phyloP scores from a whole-genome alignment of 2,888 invertebrate species.

The Syrista parreyssii region DNA sequence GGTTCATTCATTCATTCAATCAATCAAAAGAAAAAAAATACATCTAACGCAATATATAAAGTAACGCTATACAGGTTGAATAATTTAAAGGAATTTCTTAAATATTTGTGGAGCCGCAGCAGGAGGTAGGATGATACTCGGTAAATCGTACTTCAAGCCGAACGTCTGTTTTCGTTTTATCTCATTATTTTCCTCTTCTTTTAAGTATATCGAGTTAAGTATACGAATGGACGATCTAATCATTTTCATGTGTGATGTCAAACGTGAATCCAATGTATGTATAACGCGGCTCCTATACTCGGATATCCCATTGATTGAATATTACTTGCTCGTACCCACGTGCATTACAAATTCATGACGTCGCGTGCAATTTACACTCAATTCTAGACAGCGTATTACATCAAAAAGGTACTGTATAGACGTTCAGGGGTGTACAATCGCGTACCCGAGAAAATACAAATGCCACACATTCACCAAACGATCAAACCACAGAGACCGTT shows the following conservation, averaged over 20 bases:
- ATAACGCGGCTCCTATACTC: not conserved
- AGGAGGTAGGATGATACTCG: constrained; percentile 2
- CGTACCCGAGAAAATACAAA: not conserved
- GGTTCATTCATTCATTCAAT: not conserved
- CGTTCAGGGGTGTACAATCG: not conserved
- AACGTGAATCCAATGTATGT: not conserved
- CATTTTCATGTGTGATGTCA: not conserved
- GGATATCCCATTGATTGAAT: not conserved
- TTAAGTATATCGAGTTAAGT: not conserved
- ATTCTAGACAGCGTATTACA: not conserved
- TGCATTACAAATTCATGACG: not conserved
- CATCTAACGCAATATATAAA: not conserved
- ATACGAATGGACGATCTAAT: not conserved
- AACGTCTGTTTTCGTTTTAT: not conserved
- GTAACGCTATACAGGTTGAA: constrained; percentile 5
- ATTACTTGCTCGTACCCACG: not conserved
- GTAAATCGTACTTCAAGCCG: not conserved
- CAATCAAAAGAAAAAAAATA: not conserved
- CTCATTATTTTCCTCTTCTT: not conserved
- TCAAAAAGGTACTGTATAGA: not conserved
- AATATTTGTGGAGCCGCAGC: constrained; percentile 5
- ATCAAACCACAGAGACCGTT: not conserved
- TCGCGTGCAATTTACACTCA: not conserved
- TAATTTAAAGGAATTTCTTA: constrained; percentile 1
- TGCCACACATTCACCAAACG: not conserved